Percentiles rank a stretch among this genome's conserved stretches.
These are phyloP conservation scores for Bombyx mori DNA, from an alignment of 1,140 invertebrate species.

Conservation along the genomic window ASM3026992v2 NC_085121.1:5177001-5177500, in stretches of 20 bases:
- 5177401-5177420: conserved; percentile 62
- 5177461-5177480: conserved; percentile 47
- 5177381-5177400: conserved; percentile 52
- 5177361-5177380: conserved; percentile 72
- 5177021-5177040: conserved; percentile 62
- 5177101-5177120: conserved; percentile 50
- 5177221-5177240: conserved; percentile 70
- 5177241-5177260: conserved; percentile 56
- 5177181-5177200: conserved; percentile 87
- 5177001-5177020: conserved; percentile 67
- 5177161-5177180: conserved; percentile 92
- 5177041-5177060: conserved; percentile 65
- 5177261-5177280: conserved; percentile 56
- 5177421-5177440: conserved; percentile 56
- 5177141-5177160: conserved; percentile 90
- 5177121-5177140: conserved; percentile 88
- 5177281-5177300: conserved; percentile 63
- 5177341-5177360: conserved; percentile 81
- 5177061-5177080: conserved; percentile 65
- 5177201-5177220: conserved; percentile 82
- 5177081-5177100: conserved; percentile 57
- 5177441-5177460: conserved; percentile 54
- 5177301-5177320: conserved; percentile 70
- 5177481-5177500: conserved; percentile 63
- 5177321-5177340: conserved; percentile 78